phyloP scores from a whole-genome alignment of 1,140 invertebrate genomes.

The Cydia pomonella region DNA sequence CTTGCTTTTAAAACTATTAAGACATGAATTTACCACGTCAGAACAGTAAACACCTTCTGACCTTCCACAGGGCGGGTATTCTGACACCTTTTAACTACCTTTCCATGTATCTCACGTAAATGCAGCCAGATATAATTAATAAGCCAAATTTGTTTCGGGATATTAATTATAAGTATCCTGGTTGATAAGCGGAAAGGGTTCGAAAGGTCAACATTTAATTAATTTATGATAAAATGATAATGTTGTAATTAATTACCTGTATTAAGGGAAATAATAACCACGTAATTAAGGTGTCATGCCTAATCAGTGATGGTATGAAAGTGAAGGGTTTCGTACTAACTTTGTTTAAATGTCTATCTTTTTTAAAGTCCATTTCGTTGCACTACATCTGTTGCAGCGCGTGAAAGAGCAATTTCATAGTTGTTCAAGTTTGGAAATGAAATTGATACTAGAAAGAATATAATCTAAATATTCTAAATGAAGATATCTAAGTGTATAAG shows the following conservation, averaged over 20 bases:
- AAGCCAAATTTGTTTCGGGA: neutral
- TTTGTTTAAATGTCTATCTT: too few relatives aligned
- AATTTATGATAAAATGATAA: neutral
- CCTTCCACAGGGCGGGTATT: neutral
- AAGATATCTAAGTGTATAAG: too few relatives aligned
- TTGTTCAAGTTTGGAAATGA: too few relatives aligned
- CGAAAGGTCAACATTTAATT: neutral
- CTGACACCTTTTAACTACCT: neutral
- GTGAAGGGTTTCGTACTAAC: neutral
- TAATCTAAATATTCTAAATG: too few relatives aligned
- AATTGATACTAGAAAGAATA: too few relatives aligned
- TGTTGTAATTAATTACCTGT: neutral
- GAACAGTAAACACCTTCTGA: too few relatives aligned
- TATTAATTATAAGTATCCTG: neutral
- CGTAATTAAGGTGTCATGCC: neutral
- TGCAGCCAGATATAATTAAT: neutral
- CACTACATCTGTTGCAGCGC: too few relatives aligned
- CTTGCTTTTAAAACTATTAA: neutral
- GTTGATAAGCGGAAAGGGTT: neutral
- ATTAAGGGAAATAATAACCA: slow-evolving; percentile 6
- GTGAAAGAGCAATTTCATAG: too few relatives aligned
- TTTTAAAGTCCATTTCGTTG: too few relatives aligned
- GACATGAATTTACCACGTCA: too few relatives aligned
- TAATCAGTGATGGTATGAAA: neutral
- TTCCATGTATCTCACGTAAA: neutral